Percentiles rank a stretch among this genome's conserved stretches.
These are phyloP conservation scores for Myanophis thanlyinensis DNA, from an alignment of 2,113 vertebrate genomes.

Conservation along the genomic window DNA sequence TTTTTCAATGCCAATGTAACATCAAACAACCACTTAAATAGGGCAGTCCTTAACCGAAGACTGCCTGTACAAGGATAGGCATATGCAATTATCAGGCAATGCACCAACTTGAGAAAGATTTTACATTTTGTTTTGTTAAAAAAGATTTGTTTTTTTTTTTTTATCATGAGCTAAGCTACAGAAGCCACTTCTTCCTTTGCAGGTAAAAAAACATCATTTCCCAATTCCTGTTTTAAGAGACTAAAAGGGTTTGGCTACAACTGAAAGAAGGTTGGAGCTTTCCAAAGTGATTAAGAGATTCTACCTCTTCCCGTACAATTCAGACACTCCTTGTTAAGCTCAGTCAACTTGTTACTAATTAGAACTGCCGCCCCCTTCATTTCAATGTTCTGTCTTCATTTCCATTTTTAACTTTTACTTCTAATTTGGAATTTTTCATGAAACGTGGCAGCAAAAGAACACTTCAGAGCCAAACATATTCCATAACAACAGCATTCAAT, in stretches of 20 bases:
- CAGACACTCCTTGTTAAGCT: neutral
- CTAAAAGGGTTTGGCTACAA: neutral
- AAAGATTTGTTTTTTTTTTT: neutral
- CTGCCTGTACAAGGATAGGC: neutral
- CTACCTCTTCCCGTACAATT: neutral
- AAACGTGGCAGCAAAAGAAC: neutral
- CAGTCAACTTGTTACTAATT: neutral
- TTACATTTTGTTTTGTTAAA: neutral
- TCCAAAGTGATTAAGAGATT: neutral
- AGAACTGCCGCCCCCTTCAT: neutral
- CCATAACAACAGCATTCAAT: neutral
- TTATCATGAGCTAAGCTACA: neutral
- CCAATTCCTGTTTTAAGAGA: neutral
- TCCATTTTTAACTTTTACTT: neutral
- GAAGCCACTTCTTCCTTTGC: neutral
- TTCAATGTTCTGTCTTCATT: neutral
- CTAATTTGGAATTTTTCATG: neutral
- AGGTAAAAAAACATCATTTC: neutral
- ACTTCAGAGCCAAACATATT: neutral
- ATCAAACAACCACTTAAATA: neutral
- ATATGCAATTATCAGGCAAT: neutral
- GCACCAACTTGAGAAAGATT: neutral
- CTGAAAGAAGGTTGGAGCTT: neutral
- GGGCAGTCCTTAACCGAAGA: neutral
- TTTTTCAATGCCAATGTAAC: neutral